phyloP scores from a whole-genome alignment of 2,888 invertebrate genomes.

The Sphecodes monilicornis region DNA sequence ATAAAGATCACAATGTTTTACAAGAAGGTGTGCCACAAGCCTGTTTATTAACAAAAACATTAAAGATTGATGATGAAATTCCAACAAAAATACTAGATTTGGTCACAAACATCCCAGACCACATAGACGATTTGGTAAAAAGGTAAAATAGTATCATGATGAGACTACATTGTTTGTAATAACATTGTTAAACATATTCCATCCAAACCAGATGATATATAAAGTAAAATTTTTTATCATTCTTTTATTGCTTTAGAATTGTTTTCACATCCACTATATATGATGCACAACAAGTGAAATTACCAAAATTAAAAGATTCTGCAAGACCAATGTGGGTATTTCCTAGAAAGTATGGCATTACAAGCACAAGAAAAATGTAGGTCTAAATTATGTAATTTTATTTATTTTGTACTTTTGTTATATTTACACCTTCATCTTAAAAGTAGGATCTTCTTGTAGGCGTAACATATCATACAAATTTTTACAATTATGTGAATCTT shows the following conservation, averaged over 20 bases:
- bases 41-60: constrained; percentile 92
- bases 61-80: constrained; percentile 87
- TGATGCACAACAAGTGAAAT: constrained; percentile 92
- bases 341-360: constrained; percentile 91
- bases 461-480: constrained; percentile 88
- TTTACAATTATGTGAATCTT: constrained; percentile 89
- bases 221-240: constrained; percentile 11
- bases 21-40: constrained; percentile 92
- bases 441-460: constrained; percentile 85
- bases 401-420: constrained; percentile 15
- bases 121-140: constrained; percentile 86
- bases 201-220: background rate
- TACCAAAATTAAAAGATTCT: constrained; percentile 90
- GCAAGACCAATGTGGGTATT: constrained; percentile 90
- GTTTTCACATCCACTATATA: constrained; percentile 87
- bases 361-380: constrained; percentile 89
- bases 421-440: constrained; percentile 38
- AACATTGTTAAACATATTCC: background rate
- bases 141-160: constrained; percentile 81
- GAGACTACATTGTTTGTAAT: constrained; percentile 36
- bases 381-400: constrained; percentile 66
- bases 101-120: constrained; percentile 82
- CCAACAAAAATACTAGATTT: constrained; percentile 86
- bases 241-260: constrained; percentile 75
- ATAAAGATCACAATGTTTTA: constrained; percentile 88